Base-by-base conservation (phyloP, 2,797 vertebrate species). In the Lacerta viridis region DNA sequence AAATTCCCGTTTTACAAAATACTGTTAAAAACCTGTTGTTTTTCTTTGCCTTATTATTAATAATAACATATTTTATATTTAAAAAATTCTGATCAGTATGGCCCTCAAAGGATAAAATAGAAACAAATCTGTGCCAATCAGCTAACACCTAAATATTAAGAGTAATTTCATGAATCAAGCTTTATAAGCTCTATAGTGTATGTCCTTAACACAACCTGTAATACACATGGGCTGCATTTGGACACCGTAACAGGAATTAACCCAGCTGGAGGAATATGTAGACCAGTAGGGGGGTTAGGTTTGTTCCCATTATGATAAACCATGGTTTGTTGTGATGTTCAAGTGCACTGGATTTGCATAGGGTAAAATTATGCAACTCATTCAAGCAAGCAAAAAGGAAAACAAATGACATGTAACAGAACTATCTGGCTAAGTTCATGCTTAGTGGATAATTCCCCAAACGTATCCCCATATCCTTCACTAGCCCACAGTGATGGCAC, bases 321-420 rank as follows among this genome's bases (percentile, higher is more conserved):
- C 66, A 69, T 11, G 27, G 27, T 69, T 69, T 69, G 66, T 69
- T n/a, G 9, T 27, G 36, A 74, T 36, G 15, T 18, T 17, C 33
- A 74, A 36, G 36, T 20, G 18, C 17, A 74, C 18, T 13, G 33
- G 97, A 96, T 96, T 96, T 92, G 96, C 96, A 95, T 83, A 94
- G 93, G 95, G 96, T 95, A 95, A 96, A 97, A 96, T 96, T 97
- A 96, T 97, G 95, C 95, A 97, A 96, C 95, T 96, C 96, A 95
- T 96, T 96, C 95, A 96, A 96, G 93, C 96, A 97, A 97, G 94
- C 96, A 96, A 97, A 96, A 93, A 96, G 95, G 96, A 96, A 97
- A 94, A 96, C 96, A 97, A 97, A 96, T 95, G 96, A 96, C 95
- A 95, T 96, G 95, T 96, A 96, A 95, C 92, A 91, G 91, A 95